Percentiles rank a stretch among this genome's conserved stretches.
These are phyloP conservation scores for Andricus grossulariae DNA, from an alignment of 1,140 invertebrate genomes.

Conservation along the genomic window DNA sequence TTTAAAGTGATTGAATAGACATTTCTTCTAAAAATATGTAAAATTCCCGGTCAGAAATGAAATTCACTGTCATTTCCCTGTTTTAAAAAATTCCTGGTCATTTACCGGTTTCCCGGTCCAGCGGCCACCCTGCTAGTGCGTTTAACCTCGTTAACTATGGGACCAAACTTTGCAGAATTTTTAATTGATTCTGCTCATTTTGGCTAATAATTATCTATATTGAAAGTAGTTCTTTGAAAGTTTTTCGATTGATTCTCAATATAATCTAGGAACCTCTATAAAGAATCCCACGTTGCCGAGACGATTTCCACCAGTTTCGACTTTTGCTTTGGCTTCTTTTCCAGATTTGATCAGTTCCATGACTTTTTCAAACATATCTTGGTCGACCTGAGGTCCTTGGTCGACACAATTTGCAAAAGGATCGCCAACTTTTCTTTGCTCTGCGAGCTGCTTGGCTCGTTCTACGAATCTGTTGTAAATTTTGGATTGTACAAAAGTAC, in stretches of 20 bases:
- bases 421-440: slow-evolving; percentile 85
- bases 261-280: slow-evolving; percentile 69
- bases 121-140: no score
- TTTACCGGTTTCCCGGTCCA: no score
- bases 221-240: no score
- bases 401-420: slow-evolving; percentile 82
- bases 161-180: no score
- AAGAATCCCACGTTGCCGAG: slow-evolving; percentile 87
- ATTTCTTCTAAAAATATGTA: no score
- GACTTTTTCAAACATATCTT: slow-evolving; percentile 87
- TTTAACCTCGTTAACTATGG: no score
- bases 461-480: slow-evolving; percentile 94
- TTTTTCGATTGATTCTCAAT: background rate
- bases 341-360: slow-evolving; percentile 86
- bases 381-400: slow-evolving; percentile 91
- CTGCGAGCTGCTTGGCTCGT: slow-evolving; percentile 82
- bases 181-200: no score
- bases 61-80: no score
- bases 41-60: no score
- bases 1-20: no score
- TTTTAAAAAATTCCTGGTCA: no score
- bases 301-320: slow-evolving; percentile 84
- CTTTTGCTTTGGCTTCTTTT: slow-evolving; percentile 87
- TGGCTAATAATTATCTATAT: no score
- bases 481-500: slow-evolving; percentile 90